A percentile compares a stretch with the other conserved stretches of the same genome.
These are phyloP conservation scores for Varanus salvator DNA, from an alignment of 2,113 vertebrate species.

Conservation along the genomic window DNA sequence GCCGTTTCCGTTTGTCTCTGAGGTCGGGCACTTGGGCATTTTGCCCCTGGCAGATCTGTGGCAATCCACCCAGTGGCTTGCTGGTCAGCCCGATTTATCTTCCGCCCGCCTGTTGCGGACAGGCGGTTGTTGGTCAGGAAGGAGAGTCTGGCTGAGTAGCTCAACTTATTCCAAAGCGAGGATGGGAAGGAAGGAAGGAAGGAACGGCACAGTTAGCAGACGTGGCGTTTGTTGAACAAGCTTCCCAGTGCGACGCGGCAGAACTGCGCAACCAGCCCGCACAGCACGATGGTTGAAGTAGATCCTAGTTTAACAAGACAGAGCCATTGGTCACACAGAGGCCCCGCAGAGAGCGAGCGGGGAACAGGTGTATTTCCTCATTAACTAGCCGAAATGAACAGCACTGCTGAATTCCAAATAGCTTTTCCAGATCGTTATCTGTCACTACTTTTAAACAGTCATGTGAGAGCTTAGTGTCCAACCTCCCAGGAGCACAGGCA, in stretches of 20 bases:
- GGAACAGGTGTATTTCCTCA: constrained; percentile 50
- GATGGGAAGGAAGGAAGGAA: neutral
- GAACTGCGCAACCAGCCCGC: neutral
- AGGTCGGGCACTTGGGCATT: too few species aligned
- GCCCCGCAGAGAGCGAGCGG: neutral
- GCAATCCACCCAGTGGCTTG: too few species aligned
- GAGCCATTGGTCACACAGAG: neutral
- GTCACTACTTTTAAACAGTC: constrained; percentile 28
- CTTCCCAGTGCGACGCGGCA: neutral
- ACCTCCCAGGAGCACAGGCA: neutral
- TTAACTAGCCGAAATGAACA: constrained; percentile 41
- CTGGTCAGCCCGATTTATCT: too few species aligned
- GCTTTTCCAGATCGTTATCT: constrained; percentile 60
- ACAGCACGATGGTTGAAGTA: neutral
- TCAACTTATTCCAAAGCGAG: too few species aligned
- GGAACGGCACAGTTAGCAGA: too few species aligned
- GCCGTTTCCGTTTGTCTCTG: too few species aligned
- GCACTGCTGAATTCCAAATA: constrained; percentile 32
- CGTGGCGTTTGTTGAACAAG: neutral
- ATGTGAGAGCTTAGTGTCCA: constrained; percentile 11
- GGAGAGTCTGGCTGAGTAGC: too few species aligned
- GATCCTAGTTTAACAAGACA: neutral
- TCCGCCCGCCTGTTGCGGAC: too few species aligned
- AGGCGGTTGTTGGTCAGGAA: too few species aligned
- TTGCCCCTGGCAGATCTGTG: too few species aligned